Conservation (phyloP, 2,888 invertebrate genomes). For the Pimpla rufipes region DNA sequence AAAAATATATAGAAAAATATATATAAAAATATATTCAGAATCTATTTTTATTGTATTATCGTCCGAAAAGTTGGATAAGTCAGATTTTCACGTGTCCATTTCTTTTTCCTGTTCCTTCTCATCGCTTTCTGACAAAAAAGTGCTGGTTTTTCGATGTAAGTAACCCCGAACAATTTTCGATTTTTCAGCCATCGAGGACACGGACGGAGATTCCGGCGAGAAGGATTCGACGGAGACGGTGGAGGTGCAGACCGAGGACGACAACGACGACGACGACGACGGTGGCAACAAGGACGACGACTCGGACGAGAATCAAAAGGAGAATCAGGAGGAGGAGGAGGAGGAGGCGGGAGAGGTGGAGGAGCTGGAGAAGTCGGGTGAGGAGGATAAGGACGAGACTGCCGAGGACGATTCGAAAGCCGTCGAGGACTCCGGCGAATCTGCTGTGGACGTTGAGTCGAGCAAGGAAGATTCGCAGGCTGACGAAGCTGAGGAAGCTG, state of each 20-base stretch:
- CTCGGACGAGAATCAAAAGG: constrained; percentile 64
- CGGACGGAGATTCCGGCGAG: constrained; percentile 69
- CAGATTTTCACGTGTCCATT: no score
- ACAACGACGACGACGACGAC: constrained; percentile 52
- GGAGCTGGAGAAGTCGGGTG: constrained; percentile 62
- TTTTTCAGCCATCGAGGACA: constrained; percentile 57
- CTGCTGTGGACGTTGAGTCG: constrained; percentile 23
- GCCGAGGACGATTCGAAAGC: constrained; percentile 52
- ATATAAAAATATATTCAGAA: no score
- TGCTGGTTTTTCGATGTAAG: background rate
- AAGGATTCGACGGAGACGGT: constrained; percentile 63
- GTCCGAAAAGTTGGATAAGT: no score
- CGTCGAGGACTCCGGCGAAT: constrained; percentile 35
- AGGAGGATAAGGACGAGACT: constrained; percentile 63
- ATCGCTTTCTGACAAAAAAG: background rate
- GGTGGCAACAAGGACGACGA: constrained; percentile 66
- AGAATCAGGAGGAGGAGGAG: constrained; percentile 56
- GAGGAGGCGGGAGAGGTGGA: constrained; percentile 53
- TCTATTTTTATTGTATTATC: no score
- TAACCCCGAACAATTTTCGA: no score
- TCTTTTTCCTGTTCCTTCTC: no score
- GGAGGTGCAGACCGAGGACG: constrained; percentile 53
- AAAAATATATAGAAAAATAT: no score
- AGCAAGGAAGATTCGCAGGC: background rate
- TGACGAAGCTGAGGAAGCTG: constrained; percentile 1